Percentiles rank a stretch among this genome's conserved stretches.
Conservation (phyloP, 2,113 vertebrate genomes). For the Eidolon helvum region DNA sequence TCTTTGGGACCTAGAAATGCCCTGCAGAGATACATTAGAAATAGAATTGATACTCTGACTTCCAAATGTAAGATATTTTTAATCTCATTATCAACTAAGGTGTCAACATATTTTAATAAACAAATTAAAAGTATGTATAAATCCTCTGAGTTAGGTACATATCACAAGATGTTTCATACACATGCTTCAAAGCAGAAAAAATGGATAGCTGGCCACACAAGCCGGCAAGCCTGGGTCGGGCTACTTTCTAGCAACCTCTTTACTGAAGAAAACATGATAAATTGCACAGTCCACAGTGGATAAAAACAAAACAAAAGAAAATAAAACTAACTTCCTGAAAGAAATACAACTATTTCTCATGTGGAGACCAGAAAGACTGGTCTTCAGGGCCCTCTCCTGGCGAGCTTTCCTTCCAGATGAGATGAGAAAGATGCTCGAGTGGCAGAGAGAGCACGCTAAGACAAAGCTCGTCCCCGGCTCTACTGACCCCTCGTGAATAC, state of each 20-base stretch:
- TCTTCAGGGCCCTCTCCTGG: not conserved
- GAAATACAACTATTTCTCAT: not conserved
- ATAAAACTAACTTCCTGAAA: not conserved
- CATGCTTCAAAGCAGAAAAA: not conserved
- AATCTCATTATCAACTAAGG: not conserved
- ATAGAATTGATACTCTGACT: slow-evolving; percentile 6
- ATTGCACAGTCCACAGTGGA: not conserved
- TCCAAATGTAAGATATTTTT: slow-evolving; percentile 38
- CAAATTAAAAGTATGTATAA: not conserved
- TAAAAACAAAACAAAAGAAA: not conserved
- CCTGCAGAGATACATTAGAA: slow-evolving; percentile 80
- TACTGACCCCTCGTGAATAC: not conserved
- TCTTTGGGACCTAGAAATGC: slow-evolving; percentile 97
- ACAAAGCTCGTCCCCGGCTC: not conserved
- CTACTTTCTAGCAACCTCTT: not conserved
- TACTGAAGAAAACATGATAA: not conserved
- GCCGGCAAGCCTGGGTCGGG: not conserved
- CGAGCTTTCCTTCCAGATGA: not conserved
- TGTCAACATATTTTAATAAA: not conserved
- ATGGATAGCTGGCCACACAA: not conserved
- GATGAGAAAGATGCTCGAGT: not conserved
- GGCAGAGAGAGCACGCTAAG: not conserved
- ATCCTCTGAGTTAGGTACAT: not conserved
- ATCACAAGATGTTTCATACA: not conserved
- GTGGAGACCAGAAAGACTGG: not conserved